These are phyloP conservation scores for Microdon myrmicae DNA, from an alignment of 2,888 invertebrate genomes.

Conservation along the genomic window DNA sequence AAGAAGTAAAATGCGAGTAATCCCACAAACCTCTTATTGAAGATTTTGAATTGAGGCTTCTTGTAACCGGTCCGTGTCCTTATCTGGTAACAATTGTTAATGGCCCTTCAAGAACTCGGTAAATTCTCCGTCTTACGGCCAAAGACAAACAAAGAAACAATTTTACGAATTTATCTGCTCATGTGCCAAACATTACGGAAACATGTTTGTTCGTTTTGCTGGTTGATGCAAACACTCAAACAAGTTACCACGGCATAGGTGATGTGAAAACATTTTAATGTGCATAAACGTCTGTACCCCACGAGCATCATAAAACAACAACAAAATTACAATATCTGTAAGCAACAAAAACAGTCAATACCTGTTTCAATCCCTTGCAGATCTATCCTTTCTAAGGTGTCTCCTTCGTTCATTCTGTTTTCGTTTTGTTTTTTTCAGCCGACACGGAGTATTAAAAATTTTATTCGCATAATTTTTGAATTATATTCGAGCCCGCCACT, in stretches of 20 bases:
- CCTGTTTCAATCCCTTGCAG: slow-evolving; percentile 39
- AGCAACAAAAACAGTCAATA: slow-evolving; percentile 44
- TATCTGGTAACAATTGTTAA: too few relatives aligned
- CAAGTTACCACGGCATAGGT: slow-evolving; percentile 25
- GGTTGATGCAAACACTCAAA: slow-evolving; percentile 12
- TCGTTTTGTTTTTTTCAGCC: slow-evolving; percentile 44
- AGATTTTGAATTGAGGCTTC: too few relatives aligned
- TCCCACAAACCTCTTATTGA: too few relatives aligned
- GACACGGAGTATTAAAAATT: slow-evolving; percentile 62
- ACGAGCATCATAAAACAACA: slow-evolving; percentile 34
- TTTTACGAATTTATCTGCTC: too few relatives aligned
- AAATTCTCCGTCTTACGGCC: too few relatives aligned
- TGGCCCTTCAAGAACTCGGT: too few relatives aligned
- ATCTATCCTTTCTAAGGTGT: slow-evolving; percentile 44
- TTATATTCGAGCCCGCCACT: slow-evolving; percentile 61
- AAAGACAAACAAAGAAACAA: too few relatives aligned
- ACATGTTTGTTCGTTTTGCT: slow-evolving; percentile 19
- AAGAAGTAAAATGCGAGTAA: too few relatives aligned
- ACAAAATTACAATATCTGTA: too few relatives aligned
- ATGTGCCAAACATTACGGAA: too few relatives aligned
- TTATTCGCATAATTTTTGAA: slow-evolving; percentile 67
- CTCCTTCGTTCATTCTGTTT: slow-evolving; percentile 28
- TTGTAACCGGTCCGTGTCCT: too few relatives aligned
- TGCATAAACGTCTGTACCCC: slow-evolving; percentile 41
- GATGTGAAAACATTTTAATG: slow-evolving; percentile 44